phyloP scores from a whole-genome alignment of 2,113 vertebrate genomes.

The Saguinus midas region DNA sequence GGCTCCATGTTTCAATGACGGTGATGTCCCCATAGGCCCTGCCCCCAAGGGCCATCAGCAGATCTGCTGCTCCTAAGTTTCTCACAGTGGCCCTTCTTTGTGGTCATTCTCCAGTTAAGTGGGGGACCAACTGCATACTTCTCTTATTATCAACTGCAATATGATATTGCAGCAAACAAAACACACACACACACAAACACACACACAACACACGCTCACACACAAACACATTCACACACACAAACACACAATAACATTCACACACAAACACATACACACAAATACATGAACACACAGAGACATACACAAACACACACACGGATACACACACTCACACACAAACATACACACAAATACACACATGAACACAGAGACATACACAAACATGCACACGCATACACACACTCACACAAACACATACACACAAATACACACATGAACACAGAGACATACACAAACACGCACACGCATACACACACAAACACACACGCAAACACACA shows the following conservation, averaged over 20 bases:
- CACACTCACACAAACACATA: not conserved
- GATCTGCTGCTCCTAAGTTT: not conserved
- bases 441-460: not conserved
- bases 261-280: not conserved
- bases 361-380: too few relatives aligned
- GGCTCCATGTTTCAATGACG: not conserved
- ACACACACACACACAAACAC: fast-evolving
- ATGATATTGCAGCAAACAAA: fast-evolving
- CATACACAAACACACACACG: not conserved
- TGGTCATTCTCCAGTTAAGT: not conserved
- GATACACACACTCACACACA: not conserved
- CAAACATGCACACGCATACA: not conserved
- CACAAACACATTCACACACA: not conserved
- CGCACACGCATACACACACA: not conserved
- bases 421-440: not conserved
- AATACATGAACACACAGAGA: fast-evolving
- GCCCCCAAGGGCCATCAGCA: fast-evolving
- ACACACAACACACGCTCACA: too few relatives aligned
- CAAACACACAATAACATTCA: too few relatives aligned
- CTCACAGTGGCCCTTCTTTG: fast-evolving
- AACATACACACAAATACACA: not conserved
- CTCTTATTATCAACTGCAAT: not conserved
- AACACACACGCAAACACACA: not conserved
- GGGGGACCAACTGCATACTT: not conserved
- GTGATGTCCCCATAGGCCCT: fast-evolving